Conservation (phyloP, 2,113 vertebrate genomes). For the Halcyon malimbica region DNA sequence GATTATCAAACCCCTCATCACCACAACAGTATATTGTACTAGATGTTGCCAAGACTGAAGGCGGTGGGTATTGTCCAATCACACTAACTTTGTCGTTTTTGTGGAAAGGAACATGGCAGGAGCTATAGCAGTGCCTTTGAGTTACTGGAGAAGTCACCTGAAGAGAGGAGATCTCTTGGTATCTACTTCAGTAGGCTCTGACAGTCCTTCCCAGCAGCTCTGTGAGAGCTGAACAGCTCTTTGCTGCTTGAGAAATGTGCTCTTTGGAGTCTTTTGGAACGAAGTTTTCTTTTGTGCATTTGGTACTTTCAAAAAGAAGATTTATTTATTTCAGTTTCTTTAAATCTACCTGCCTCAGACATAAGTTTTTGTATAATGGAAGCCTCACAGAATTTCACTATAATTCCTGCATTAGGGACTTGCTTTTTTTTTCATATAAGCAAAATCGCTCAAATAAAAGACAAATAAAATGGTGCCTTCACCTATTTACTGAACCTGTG, state of each 20-base stretch:
- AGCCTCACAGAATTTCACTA: not conserved
- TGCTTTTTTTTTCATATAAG: not conserved
- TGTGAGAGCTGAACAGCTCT: not conserved
- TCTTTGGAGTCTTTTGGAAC: not conserved
- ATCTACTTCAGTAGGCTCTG: not conserved
- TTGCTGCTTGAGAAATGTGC: not conserved
- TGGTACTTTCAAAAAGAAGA: not conserved
- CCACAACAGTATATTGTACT: not conserved
- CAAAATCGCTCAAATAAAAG: not conserved
- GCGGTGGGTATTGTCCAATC: not conserved
- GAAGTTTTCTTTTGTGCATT: not conserved
- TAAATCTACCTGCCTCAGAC: not conserved
- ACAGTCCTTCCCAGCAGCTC: not conserved
- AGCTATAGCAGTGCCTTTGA: not conserved
- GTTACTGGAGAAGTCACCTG: not conserved
- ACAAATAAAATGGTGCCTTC: not conserved
- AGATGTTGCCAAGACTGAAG: not conserved
- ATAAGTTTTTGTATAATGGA: not conserved
- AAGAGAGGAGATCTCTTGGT: not conserved
- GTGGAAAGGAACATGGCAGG: not conserved
- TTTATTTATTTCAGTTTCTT: constrained; percentile 24
- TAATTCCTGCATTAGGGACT: not conserved
- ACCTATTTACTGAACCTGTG: not conserved
- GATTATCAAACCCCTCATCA: not conserved
- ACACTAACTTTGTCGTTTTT: accelerated